Conservation (phyloP, 2,113 vertebrate genomes). For the Bos javanicus region DNA sequence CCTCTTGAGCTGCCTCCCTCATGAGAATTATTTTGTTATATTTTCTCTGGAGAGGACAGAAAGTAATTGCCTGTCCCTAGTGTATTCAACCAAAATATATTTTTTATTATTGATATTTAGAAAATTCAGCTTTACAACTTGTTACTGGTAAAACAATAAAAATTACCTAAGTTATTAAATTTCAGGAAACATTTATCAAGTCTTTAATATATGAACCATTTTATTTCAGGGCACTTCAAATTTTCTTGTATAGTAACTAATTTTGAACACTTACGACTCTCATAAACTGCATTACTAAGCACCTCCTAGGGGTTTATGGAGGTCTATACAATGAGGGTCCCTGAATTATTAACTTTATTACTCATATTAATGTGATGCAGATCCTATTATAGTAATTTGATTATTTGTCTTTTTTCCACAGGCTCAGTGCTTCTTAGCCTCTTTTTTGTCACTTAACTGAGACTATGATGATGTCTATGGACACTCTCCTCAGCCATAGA, state of each 20-base stretch:
- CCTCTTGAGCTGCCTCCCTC: neutral
- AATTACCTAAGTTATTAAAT: neutral
- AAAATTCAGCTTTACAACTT: neutral
- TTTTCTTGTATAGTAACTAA: neutral
- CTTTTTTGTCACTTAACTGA: neutral
- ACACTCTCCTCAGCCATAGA: neutral
- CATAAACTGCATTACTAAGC: neutral
- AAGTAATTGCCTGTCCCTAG: neutral
- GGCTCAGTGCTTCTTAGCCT: neutral
- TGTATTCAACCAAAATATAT: neutral
- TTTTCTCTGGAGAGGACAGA: neutral
- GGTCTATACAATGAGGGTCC: neutral
- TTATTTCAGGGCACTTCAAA: neutral
- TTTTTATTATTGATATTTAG: neutral
- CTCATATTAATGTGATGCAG: neutral
- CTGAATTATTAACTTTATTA: neutral
- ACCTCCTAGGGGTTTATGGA: neutral
- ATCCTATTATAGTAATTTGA: neutral
- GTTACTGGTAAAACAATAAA: neutral
- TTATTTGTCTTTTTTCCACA: neutral
- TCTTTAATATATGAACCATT: neutral
- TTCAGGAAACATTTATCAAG: neutral
- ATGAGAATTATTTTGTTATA: constrained; percentile 16
- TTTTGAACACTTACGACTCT: neutral
- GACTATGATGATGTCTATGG: neutral